Evolutionary conservation across 64 coral and sea anemone genomes (phyloP).

Genomic region (Cladopsammia gracilis): DNA sequence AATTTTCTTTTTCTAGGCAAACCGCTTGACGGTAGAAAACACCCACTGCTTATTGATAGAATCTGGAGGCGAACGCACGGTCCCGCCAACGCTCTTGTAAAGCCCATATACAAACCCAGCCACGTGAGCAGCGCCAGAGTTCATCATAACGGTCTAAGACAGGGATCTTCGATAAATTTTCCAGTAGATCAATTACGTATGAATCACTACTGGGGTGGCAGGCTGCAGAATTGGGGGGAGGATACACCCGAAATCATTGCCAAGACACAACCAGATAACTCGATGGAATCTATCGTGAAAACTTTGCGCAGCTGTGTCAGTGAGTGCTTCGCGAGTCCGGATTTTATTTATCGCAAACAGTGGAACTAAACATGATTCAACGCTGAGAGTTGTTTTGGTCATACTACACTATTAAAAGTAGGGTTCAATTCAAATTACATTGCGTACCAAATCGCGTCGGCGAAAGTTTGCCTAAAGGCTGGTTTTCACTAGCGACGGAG

Average conservation of each 20-base stretch:
- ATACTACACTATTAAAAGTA: too few relatives aligned
- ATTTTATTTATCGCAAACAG: slow-evolving; percentile 13
- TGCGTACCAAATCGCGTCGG: too few relatives aligned
- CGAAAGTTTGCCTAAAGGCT: too few relatives aligned
- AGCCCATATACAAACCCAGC: slow-evolving; percentile 78
- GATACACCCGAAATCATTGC: slow-evolving; percentile 75
- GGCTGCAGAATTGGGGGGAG: slow-evolving; percentile 77
- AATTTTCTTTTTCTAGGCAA: slow-evolving; percentile 89
- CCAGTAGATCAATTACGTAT: slow-evolving; percentile 29
- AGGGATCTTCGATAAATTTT: not conserved
- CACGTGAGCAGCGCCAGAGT: slow-evolving; percentile 23
- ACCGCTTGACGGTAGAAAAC: slow-evolving; percentile 57
- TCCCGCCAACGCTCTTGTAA: slow-evolving; percentile 77
- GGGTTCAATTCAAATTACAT: too few relatives aligned
- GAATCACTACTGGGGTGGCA: slow-evolving; percentile 84
- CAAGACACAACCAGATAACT: slow-evolving; percentile 58
- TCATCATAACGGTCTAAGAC: slow-evolving; percentile 57
- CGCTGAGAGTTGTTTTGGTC: too few relatives aligned
- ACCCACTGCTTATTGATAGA: slow-evolving; percentile 66
- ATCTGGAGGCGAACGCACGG: slow-evolving; percentile 65
- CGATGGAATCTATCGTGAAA: slow-evolving; percentile 16
- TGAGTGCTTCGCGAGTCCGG: not conserved
- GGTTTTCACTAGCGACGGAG: too few relatives aligned
- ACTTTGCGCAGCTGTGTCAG: not conserved
- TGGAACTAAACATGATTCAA: not conserved